A percentile compares a stretch with the other conserved stretches of the same genome.
These are phyloP conservation scores for Cyprinodon diabolis DNA, from an alignment of 2,797 vertebrate genomes.

Conservation along the genomic window DNA sequence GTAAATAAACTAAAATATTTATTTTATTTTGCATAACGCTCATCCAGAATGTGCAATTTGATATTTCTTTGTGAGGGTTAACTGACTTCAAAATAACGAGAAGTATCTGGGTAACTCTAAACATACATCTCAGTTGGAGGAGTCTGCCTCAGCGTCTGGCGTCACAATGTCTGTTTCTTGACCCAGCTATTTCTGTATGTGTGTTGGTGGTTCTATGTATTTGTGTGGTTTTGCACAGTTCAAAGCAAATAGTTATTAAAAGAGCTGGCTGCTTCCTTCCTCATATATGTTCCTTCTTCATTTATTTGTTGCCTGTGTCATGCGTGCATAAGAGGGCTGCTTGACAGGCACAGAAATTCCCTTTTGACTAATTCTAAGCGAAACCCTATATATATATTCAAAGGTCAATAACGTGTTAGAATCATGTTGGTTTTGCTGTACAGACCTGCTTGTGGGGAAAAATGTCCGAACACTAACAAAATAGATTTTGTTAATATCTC, in stretches of 20 bases:
- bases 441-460: background rate
- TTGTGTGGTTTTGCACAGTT: slow-evolving; percentile 41
- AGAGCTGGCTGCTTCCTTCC: slow-evolving; percentile 56
- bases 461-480: background rate
- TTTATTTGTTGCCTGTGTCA: slow-evolving; percentile 21
- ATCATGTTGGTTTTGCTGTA: background rate
- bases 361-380: background rate
- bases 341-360: background rate
- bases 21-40: background rate
- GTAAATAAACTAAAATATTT: slow-evolving; percentile 13
- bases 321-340: background rate
- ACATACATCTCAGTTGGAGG: background rate
- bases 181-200: slow-evolving; percentile 21
- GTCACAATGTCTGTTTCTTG: background rate
- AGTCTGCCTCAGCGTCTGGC: background rate
- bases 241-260: slow-evolving; percentile 62
- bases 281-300: slow-evolving; percentile 43
- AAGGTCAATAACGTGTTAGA: background rate
- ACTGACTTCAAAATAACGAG: background rate
- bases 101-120: background rate
- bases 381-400: background rate
- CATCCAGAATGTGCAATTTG: background rate
- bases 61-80: background rate
- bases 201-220: slow-evolving; percentile 42
- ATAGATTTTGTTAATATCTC: background rate